Evolutionary conservation across 1,140 invertebrate species (phyloP), one percentile per base, ranked within the genome.

Genomic region (Micrasema minimum): DNA sequence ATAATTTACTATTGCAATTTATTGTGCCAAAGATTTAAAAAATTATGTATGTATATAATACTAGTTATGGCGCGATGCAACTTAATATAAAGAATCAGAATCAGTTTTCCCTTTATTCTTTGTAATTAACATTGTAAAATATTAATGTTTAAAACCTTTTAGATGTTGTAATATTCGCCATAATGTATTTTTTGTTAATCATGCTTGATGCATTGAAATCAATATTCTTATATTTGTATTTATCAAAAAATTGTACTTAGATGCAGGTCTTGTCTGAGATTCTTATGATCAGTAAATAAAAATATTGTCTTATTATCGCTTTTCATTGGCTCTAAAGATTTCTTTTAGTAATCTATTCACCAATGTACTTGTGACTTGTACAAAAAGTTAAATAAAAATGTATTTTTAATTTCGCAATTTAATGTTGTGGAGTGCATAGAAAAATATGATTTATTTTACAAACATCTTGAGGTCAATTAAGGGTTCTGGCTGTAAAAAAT

Each of bases 161-260:
- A 59, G 55, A 59, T 38, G 35, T 37, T 16, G 14, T 50, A 12
- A 45, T 45, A 12, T 59, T 59, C 55, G 35, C 31, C 35, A 38
- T 38, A 59, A 4, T 59, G 35, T 12, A 16, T 38, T 41, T 59
- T 11, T 59, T 59, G 55, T 59, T 26, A 59, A 41, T 59, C 35
- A n/a, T 59, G 55, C 55, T 59, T 59, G 55, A 59, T 59, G 55
- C 55, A 59, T 59, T 59, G 55, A 41, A 59, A 38, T 59, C 9
- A 41, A 59, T 59, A 38, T 43, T 38, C 5, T 38, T 43, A 43
- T 43, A 2, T n/a, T n/a, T 43, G 3, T 43, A 43, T 43, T 43
- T 43, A 43, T 31, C 26, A 2, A 31, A 31, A 31, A 7, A 31
- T 4, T 31, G 26, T 31, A 31, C 26, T 31, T 31, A 31, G 26